A percentile compares a stretch with the other conserved stretches of the same genome.
phyloP scores from a whole-genome alignment of 2,797 vertebrate genomes.

The Fringilla coelebs region DNA sequence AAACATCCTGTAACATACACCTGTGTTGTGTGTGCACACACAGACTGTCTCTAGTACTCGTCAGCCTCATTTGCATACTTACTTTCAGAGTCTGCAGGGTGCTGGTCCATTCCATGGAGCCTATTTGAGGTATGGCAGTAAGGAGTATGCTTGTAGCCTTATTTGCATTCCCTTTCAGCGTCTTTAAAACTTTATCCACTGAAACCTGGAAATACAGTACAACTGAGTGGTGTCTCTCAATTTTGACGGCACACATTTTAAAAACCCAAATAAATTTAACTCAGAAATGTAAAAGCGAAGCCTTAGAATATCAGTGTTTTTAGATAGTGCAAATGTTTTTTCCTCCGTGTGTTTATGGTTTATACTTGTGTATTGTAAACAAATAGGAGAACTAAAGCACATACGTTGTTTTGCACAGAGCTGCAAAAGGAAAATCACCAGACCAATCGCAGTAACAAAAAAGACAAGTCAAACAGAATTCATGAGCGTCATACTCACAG shows the following conservation, averaged over 20 bases:
- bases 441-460: neutral
- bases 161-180: slow-evolving; percentile 94
- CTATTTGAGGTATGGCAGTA: slow-evolving; percentile 90
- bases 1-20: neutral
- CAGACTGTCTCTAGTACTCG: neutral
- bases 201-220: slow-evolving; percentile 82
- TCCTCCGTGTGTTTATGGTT: neutral
- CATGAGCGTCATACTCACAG: neutral
- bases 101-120: slow-evolving; percentile 88
- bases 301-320: neutral
- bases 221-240: neutral
- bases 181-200: slow-evolving; percentile 95
- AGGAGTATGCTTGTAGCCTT: slow-evolving; percentile 95
- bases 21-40: neutral
- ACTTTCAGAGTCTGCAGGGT: slow-evolving; percentile 85
- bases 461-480: neutral
- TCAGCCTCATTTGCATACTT: slow-evolving; percentile 17
- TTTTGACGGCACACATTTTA: neutral
- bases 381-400: neutral
- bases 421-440: neutral
- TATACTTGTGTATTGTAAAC: neutral
- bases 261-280: neutral
- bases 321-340: neutral
- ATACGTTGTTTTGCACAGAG: neutral
- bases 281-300: neutral